phyloP scores from a whole-genome alignment of 2,797 vertebrate species.

The Malurus leucopterus region DNA sequence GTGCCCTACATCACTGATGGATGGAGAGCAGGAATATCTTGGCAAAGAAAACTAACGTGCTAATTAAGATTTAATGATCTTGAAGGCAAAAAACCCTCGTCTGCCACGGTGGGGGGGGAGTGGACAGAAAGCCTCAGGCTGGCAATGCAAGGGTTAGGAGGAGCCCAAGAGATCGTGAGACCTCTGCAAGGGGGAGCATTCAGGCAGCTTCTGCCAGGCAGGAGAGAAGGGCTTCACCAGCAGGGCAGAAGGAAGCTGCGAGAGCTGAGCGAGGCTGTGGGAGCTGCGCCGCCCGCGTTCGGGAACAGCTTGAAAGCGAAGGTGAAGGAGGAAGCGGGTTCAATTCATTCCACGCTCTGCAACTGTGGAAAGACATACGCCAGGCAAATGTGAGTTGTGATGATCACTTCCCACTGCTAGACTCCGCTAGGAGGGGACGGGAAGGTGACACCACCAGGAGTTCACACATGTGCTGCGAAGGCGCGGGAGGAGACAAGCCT shows the following conservation, averaged over 20 bases:
- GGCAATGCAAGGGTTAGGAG: not conserved
- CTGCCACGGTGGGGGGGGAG: not conserved
- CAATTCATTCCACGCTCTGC: not conserved
- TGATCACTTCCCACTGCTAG: slow-evolving; percentile 49
- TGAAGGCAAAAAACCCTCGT: not conserved
- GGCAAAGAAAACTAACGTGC: not conserved
- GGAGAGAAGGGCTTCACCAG: not conserved
- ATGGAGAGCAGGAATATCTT: not conserved
- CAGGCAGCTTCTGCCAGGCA: not conserved
- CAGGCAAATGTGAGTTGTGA: not conserved
- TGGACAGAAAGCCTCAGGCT: not conserved
- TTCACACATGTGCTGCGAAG: slow-evolving; percentile 18
- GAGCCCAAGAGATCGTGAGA: not conserved
- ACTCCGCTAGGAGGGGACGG: not conserved
- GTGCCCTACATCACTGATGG: not conserved
- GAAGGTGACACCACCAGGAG: slow-evolving; percentile 37
- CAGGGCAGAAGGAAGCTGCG: not conserved
- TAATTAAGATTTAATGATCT: not conserved
- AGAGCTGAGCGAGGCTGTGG: not conserved
- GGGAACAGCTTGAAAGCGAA: not conserved
- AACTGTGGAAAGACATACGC: slow-evolving; percentile 36
- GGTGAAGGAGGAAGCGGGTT: not conserved
- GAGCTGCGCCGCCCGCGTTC: not conserved
- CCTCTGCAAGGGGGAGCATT: not conserved
- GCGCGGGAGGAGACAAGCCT: not conserved